Evolutionary conservation across 2,113 vertebrate genomes (phyloP).

Genomic region (Myrmecobius fasciatus): DNA sequence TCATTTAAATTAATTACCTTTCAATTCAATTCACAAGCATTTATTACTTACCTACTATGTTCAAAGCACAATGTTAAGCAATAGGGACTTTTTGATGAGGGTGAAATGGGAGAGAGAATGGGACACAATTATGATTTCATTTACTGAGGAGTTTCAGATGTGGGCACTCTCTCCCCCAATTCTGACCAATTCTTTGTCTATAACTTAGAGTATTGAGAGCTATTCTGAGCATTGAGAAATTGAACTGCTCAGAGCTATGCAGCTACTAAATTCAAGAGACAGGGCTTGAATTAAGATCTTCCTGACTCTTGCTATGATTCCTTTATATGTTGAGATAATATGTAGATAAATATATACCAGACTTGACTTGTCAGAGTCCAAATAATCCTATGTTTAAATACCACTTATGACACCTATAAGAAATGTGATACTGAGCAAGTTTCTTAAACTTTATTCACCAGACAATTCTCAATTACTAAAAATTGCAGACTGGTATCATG

Average conservation of each 20-base stretch:
- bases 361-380: too few species aligned
- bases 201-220: neutral
- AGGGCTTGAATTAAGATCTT: neutral
- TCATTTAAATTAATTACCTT: slow-evolving; percentile 14
- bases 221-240: neutral
- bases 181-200: too few species aligned
- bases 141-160: too few species aligned
- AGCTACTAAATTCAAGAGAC: neutral
- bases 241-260: neutral
- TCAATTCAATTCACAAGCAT: neutral
- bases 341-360: too few species aligned
- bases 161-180: too few species aligned
- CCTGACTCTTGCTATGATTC: neutral
- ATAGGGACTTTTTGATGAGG: neutral
- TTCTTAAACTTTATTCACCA: neutral
- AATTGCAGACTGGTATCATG: neutral
- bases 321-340: too few species aligned
- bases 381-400: too few species aligned
- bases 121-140: neutral
- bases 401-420: too few species aligned
- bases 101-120: neutral
- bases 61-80: neutral
- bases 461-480: neutral
- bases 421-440: too few species aligned
- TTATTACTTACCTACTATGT: neutral